Percentiles rank a stretch among this genome's conserved stretches.
Evolutionary conservation across 35 echinoderm and acorn worm genomes (phyloP).

Genomic region (Eucidaris tribuloides): DNA sequence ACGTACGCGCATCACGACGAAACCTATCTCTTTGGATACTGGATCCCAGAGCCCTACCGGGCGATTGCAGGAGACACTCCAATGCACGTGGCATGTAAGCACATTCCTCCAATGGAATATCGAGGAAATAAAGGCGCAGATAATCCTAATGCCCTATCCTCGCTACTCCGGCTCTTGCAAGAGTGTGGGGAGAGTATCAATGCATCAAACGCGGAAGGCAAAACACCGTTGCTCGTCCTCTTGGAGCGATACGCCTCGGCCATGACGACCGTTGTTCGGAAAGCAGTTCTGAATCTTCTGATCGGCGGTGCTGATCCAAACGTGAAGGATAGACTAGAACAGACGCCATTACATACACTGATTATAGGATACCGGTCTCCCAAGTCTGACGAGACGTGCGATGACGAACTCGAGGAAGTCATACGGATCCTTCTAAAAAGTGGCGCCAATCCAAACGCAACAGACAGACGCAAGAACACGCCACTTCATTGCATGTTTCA

Average conservation of each 20-base stretch:
- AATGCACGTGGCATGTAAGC: not conserved
- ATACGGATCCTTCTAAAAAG: not conserved
- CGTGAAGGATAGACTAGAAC: slow-evolving; percentile 21
- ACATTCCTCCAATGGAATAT: not conserved
- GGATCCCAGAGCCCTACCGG: not conserved
- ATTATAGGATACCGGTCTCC: slow-evolving; percentile 11
- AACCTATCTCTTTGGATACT: not conserved
- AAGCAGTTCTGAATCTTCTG: slow-evolving; percentile 5
- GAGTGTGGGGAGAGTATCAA: not conserved
- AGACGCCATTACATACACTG: not conserved
- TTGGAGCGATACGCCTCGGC: not conserved
- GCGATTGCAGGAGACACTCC: not conserved
- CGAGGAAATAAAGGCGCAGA: not conserved
- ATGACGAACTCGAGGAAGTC: not conserved
- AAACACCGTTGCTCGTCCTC: not conserved
- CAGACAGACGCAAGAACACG: not conserved
- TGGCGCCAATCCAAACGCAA: slow-evolving; percentile 4
- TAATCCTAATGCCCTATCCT: not conserved
- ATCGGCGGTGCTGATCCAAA: not conserved
- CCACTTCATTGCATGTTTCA: not conserved
- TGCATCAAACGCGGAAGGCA: not conserved
- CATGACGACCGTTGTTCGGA: not conserved
- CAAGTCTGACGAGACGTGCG: not conserved
- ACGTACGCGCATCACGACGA: slow-evolving; percentile 5
- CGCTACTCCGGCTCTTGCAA: not conserved